Percentiles rank a stretch among this genome's conserved stretches.
These are phyloP conservation scores for Drosophila ogumai DNA, from an alignment of 1,140 invertebrate genomes.

Conservation along the genomic window DNA sequence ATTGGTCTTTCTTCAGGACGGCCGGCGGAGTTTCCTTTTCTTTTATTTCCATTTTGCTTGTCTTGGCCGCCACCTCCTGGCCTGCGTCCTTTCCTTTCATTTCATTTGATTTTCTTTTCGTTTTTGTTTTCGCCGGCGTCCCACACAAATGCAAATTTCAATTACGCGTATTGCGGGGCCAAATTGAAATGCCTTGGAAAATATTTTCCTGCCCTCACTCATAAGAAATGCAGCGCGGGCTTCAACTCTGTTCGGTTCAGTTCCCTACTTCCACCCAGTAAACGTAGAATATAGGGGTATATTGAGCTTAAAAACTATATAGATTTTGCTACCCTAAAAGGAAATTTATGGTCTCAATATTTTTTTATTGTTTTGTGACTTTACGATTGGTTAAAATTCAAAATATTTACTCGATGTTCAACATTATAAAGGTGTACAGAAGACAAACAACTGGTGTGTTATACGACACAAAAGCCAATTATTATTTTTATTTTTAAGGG, in stretches of 20 bases:
- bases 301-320: background rate
- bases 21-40: slow-evolving; percentile 11
- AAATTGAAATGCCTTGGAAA: slow-evolving; percentile 79
- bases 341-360: background rate
- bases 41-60: slow-evolving; percentile 33
- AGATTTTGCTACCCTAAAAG: background rate
- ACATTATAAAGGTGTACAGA: too few species aligned
- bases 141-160: slow-evolving; percentile 79
- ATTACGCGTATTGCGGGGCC: slow-evolving; percentile 74
- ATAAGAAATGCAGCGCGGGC: slow-evolving; percentile 67
- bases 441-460: too few species aligned
- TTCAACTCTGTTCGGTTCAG: slow-evolving; percentile 17
- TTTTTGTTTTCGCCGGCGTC: slow-evolving; percentile 33
- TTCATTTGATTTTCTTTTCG: slow-evolving; percentile 41
- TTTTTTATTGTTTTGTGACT: background rate
- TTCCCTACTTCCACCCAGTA: slow-evolving; percentile 12
- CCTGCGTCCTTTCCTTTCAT: slow-evolving; percentile 4
- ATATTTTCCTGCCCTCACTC: slow-evolving; percentile 69
- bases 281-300: background rate
- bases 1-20: slow-evolving; percentile 66
- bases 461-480: too few species aligned
- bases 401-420: too few species aligned
- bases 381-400: too few species aligned
- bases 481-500: too few species aligned
- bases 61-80: slow-evolving; percentile 27